Base-by-base conservation (phyloP, 1,140 invertebrate genomes). In the Dinothrombium tinctorium region DNA sequence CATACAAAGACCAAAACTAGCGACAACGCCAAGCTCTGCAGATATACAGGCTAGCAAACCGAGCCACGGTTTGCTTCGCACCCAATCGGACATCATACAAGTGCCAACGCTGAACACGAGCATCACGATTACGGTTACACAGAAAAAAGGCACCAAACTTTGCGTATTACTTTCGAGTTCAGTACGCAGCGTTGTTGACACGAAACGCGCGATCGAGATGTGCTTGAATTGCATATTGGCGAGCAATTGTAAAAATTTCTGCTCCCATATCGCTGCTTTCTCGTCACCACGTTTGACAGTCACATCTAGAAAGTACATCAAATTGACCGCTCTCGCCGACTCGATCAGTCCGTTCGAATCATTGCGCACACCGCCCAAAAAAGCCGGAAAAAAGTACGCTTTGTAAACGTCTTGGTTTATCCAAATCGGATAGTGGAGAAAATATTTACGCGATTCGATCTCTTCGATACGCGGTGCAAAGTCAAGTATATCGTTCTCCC, bases 31-130 rank as follows among this genome's bases (percentile, higher is more conserved):
- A 68, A 92, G 73, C 1, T 72, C 72, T 0, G 86, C 81, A 1
- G 79, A 84, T 4, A 92, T 53, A 48, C 90, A 89, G 2, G 86
- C 87, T 35, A 86, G 66, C n/a, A 90, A 61, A 0, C 84, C 86
- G 3, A 94, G 60, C 69, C 77, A 76, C 0, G 83, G 81, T 56
- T 90, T 86, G 20, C 79, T 83, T 29, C 80, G 68, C 24, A 82
- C 77, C 68, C 76, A 76, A 52, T 83, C 79, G 2, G 66, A 57
- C 74, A 79, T 80, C 71, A 76, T 75, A 51, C 72, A 74, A 0
- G 73, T 57, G 0, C 56, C 49, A 4, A 73, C 55, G 12, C 69
- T 71, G 55, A 89, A 87, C 26, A 78, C 48, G 1, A 75, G 69
- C 77, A 89, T 86, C 5, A 84, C 66, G 28, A 75, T 57, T 51